Evolutionary conservation across 2,113 vertebrate species (phyloP).

Genomic region (Suncus etruscus): DNA sequence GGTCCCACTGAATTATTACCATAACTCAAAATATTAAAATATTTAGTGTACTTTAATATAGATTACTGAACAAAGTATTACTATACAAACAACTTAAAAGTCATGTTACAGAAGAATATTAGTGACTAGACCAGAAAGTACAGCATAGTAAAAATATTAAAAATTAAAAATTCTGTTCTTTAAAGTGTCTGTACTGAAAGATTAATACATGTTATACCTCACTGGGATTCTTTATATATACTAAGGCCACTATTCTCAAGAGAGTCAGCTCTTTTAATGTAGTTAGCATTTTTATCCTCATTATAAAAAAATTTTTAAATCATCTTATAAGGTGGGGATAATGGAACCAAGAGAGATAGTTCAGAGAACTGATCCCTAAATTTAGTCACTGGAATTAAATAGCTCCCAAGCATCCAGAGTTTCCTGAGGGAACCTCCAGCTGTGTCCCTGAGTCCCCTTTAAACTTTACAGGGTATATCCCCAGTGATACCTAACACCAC

Average conservation of each 20-base stretch:
- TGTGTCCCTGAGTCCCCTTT: too few species aligned
- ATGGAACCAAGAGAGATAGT: neutral
- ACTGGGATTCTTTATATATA: too few species aligned
- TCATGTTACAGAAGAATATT: slow-evolving; percentile 36
- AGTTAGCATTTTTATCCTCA: too few species aligned
- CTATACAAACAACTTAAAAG: slow-evolving; percentile 43
- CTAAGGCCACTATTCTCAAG: too few species aligned
- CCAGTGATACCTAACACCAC: too few species aligned
- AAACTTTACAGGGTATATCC: too few species aligned
- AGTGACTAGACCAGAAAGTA: neutral
- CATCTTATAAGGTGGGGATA: slow-evolving; percentile 37
- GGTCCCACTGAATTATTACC: too few species aligned
- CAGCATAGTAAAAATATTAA: slow-evolving; percentile 29
- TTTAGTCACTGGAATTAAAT: too few species aligned
- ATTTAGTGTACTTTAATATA: neutral
- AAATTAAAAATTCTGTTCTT: slow-evolving; percentile 34
- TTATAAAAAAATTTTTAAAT: neutral
- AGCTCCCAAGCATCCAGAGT: too few species aligned
- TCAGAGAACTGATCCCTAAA: too few species aligned
- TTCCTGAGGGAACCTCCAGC: too few species aligned
- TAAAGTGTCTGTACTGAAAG: slow-evolving; percentile 28
- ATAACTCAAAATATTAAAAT: slow-evolving; percentile 43
- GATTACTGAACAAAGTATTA: slow-evolving; percentile 39
- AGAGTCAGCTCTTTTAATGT: too few species aligned
- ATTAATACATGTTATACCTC: neutral